Percentiles rank a stretch among this genome's conserved stretches.
These are phyloP conservation scores for Vimba vimba DNA, from an alignment of 2,113 vertebrate genomes.

Conservation along the genomic window DNA sequence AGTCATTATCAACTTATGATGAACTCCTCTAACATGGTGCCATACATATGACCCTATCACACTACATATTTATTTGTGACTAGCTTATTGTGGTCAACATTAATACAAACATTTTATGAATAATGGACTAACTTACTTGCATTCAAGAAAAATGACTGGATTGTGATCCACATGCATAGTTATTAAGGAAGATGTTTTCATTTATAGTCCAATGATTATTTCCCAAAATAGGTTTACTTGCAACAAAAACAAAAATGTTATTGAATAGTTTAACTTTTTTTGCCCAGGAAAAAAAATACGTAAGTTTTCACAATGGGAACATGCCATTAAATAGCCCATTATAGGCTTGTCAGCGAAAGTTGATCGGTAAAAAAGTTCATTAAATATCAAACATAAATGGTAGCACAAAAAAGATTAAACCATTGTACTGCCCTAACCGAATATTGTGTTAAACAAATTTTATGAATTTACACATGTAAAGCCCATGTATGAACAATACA, in stretches of 20 bases:
- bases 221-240: background rate
- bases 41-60: background rate
- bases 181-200: too few species aligned
- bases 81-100: background rate
- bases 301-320: background rate
- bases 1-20: background rate
- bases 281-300: background rate
- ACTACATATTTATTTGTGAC: background rate
- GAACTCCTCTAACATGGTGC: background rate
- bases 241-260: background rate
- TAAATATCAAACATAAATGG: too few species aligned
- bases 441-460: too few species aligned
- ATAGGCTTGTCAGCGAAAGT: background rate
- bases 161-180: too few species aligned
- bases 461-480: too few species aligned
- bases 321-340: background rate
- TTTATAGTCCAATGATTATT: background rate
- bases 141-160: too few species aligned
- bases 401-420: too few species aligned
- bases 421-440: too few species aligned
- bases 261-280: background rate
- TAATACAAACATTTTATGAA: background rate
- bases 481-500: too few species aligned
- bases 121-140: too few species aligned
- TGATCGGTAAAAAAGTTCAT: background rate